phyloP scores from a whole-genome alignment of 1,140 invertebrate genomes.

The Drosophila truncata region DNA sequence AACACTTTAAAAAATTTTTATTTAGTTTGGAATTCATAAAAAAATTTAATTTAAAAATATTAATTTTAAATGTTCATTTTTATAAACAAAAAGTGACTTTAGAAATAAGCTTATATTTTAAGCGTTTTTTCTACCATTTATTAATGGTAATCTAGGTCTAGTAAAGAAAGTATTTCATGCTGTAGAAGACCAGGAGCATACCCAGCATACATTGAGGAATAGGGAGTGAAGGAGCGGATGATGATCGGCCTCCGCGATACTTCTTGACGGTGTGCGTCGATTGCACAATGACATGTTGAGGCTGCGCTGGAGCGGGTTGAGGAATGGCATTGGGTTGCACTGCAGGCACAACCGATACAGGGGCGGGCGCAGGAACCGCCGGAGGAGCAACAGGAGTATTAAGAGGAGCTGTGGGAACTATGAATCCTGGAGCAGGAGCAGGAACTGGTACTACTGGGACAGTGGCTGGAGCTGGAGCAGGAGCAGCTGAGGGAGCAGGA shows the following conservation, averaged over 20 bases:
- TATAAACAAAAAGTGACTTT: background rate
- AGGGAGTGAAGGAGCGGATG: constrained; percentile 26
- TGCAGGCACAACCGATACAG: constrained; percentile 6
- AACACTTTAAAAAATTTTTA: background rate
- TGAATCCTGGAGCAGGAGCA: background rate
- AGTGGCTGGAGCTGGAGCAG: background rate
- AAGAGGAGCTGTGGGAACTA: background rate
- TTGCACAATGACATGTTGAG: constrained; percentile 38
- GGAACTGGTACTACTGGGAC: background rate
- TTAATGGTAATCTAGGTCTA: background rate
- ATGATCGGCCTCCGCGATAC: constrained; percentile 30
- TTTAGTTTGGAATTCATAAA: background rate
- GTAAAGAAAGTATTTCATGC: constrained; percentile 9
- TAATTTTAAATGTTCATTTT: background rate
- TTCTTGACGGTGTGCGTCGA: constrained; percentile 37
- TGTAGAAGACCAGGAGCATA: constrained; percentile 28
- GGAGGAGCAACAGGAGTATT: background rate
- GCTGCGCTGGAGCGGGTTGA: background rate
- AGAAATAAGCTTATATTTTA: background rate
- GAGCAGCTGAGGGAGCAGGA: background rate
- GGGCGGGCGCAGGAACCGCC: background rate
- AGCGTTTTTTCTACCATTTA: no score
- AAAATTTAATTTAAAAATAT: background rate
- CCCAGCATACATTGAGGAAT: constrained; percentile 20
- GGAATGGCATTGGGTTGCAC: constrained; percentile 3